phyloP scores from a whole-genome alignment of 2,113 vertebrate species.

The Dendropsophus ebraccatus region DNA sequence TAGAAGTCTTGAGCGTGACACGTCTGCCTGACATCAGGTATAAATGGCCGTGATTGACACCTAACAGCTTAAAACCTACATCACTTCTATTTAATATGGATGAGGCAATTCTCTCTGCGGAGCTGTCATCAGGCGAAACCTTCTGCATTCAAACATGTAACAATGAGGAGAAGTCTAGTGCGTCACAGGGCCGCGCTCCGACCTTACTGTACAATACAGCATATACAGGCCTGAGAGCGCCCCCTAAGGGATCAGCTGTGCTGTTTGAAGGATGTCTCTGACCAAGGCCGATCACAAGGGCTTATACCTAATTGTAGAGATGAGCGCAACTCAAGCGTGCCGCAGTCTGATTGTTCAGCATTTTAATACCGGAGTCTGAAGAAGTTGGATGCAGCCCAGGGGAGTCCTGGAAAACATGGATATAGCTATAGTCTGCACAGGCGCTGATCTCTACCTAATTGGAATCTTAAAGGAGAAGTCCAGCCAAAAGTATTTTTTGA shows the following conservation, averaged over 20 bases:
- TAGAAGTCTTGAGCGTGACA: neutral
- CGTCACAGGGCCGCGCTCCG: neutral
- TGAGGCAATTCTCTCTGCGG: slow-evolving; percentile 1
- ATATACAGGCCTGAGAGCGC: neutral
- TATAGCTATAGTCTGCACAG: too few species aligned
- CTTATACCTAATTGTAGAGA: too few species aligned
- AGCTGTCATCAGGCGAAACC: neutral
- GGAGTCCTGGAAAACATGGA: too few species aligned
- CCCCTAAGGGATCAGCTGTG: neutral
- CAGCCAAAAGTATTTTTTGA: too few species aligned
- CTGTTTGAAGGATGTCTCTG: neutral
- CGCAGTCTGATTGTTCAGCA: too few species aligned
- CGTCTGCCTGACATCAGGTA: slow-evolving; percentile 11
- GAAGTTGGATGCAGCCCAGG: too few species aligned
- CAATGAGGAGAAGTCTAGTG: neutral
- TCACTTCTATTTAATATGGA: slow-evolving; percentile 28
- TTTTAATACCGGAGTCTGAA: too few species aligned
- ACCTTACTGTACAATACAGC: neutral
- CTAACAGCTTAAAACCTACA: neutral
- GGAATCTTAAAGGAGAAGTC: too few species aligned
- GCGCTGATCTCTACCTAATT: too few species aligned
- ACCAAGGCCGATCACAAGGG: too few species aligned
- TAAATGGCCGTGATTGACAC: slow-evolving; percentile 39
- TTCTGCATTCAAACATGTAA: neutral
- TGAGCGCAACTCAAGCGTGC: too few species aligned